Percentiles rank a stretch among this genome's conserved stretches.
Conservation (phyloP, 2,113 vertebrate genomes). For the Neoarius graeffei region DNA sequence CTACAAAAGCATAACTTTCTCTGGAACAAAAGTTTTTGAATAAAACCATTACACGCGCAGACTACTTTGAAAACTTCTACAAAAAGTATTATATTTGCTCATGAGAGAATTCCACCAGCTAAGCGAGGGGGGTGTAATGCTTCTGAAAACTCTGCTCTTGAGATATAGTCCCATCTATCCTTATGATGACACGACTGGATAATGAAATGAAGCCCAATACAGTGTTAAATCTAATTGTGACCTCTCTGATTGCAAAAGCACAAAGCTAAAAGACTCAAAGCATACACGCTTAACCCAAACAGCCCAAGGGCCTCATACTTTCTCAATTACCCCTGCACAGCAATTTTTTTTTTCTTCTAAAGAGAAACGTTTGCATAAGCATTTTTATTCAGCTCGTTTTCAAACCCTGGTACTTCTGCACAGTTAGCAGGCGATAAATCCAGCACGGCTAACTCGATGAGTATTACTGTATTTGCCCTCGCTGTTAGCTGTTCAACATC, state of each 20-base stretch:
- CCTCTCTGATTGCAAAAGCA: slow-evolving; percentile 72
- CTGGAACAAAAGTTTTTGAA: slow-evolving; percentile 28
- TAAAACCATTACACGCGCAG: slow-evolving; percentile 17
- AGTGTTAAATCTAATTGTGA: slow-evolving; percentile 78
- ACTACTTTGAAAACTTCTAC: slow-evolving; percentile 48
- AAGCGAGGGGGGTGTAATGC: slow-evolving; percentile 49
- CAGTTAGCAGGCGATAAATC: slow-evolving; percentile 67
- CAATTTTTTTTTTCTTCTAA: slow-evolving; percentile 54
- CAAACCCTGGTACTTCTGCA: slow-evolving; percentile 64
- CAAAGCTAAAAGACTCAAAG: slow-evolving; percentile 67
- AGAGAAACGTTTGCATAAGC: slow-evolving; percentile 63
- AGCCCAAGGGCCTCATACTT: slow-evolving; percentile 74
- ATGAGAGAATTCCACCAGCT: slow-evolving; percentile 40
- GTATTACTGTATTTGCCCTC: slow-evolving; percentile 63
- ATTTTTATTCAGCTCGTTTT: slow-evolving; percentile 62
- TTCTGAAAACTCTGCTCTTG: slow-evolving; percentile 60
- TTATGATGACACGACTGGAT: slow-evolving; percentile 68
- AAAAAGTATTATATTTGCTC: slow-evolving; percentile 39
- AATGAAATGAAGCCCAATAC: slow-evolving; percentile 75
- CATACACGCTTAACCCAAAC: slow-evolving; percentile 73
- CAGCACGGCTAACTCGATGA: slow-evolving; percentile 54
- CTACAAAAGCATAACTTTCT: background rate
- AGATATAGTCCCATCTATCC: slow-evolving; percentile 71
- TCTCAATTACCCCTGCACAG: slow-evolving; percentile 68
- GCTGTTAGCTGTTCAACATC: slow-evolving; percentile 67